phyloP scores from a whole-genome alignment of 1,140 invertebrate species.

The Fopius arisanus region DNA sequence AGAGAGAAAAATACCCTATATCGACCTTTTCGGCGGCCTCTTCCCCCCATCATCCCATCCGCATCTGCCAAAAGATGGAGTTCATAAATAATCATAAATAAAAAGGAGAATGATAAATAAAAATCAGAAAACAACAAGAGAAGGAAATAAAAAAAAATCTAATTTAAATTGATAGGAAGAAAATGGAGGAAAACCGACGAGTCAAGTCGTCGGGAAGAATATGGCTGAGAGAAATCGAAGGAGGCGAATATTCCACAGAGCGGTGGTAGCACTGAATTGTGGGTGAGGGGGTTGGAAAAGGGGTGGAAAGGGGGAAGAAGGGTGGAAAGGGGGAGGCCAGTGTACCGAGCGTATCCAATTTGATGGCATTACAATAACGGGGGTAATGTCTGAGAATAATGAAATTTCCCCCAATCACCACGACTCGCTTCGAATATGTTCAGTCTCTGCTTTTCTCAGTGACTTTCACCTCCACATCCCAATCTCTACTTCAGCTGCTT shows the following conservation, averaged over 20 bases:
- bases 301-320: neutral
- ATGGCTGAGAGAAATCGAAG: slow-evolving; percentile 4
- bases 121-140: slow-evolving; percentile 1
- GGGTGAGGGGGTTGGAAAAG: too few relatives aligned
- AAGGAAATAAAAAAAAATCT: slow-evolving; percentile 19
- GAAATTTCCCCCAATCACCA: slow-evolving; percentile 62
- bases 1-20: slow-evolving; percentile 50
- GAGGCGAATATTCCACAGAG: slow-evolving; percentile 8
- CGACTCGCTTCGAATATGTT: slow-evolving; percentile 54
- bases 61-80: neutral
- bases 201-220: slow-evolving; percentile 4
- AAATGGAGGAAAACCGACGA: slow-evolving; percentile 13
- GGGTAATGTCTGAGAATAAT: slow-evolving; percentile 63
- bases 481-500: neutral
- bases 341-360: slow-evolving; percentile 59
- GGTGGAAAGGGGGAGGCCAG: neutral
- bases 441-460: slow-evolving; percentile 19
- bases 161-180: slow-evolving; percentile 15
- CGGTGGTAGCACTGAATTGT: slow-evolving; percentile 20
- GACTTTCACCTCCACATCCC: slow-evolving; percentile 9
- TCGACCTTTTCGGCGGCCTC: slow-evolving; percentile 53
- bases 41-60: slow-evolving; percentile 32
- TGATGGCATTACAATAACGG: slow-evolving; percentile 63
- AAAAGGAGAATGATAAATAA: neutral
- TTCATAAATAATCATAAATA: neutral